Conservation (phyloP, 2,888 invertebrate genomes). For the Tiliacea aurago region DNA sequence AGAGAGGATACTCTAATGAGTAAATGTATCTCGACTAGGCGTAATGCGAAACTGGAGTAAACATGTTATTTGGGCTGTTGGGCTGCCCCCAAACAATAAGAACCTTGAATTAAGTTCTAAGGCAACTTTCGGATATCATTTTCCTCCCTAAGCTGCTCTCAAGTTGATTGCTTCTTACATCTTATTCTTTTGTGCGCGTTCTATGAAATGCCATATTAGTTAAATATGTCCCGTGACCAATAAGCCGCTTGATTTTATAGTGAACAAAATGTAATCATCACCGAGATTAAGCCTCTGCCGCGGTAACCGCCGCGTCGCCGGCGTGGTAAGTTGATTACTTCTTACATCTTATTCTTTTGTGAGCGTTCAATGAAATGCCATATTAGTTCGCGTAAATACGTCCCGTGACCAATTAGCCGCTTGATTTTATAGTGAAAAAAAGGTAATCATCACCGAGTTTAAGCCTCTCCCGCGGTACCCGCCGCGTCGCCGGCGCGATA, state of each 20-base stretch:
- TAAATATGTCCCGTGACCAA: background rate
- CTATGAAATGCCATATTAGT: no score
- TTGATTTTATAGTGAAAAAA: conserved; percentile 11
- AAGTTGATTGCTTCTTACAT: background rate
- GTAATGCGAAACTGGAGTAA: background rate
- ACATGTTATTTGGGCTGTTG: background rate
- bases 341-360: background rate
- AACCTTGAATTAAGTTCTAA: background rate
- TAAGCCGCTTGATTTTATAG: background rate
- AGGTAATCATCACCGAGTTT: conserved; percentile 29
- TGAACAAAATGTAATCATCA: conserved; percentile 30
- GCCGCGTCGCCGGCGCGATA: conserved; percentile 1
- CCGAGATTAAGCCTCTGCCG: conserved; percentile 26
- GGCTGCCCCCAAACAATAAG: background rate
- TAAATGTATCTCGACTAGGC: background rate
- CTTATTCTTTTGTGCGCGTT: background rate
- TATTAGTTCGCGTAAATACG: background rate
- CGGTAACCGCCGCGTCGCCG: background rate
- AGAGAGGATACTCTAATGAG: background rate
- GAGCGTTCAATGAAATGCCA: no score
- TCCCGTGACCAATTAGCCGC: background rate
- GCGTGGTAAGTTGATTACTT: background rate
- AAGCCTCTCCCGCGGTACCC: conserved; percentile 14
- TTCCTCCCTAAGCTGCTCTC: background rate
- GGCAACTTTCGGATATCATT: background rate